phyloP scores from a whole-genome alignment of 2,888 invertebrate species.

The Chaitophorus viminalis region DNA sequence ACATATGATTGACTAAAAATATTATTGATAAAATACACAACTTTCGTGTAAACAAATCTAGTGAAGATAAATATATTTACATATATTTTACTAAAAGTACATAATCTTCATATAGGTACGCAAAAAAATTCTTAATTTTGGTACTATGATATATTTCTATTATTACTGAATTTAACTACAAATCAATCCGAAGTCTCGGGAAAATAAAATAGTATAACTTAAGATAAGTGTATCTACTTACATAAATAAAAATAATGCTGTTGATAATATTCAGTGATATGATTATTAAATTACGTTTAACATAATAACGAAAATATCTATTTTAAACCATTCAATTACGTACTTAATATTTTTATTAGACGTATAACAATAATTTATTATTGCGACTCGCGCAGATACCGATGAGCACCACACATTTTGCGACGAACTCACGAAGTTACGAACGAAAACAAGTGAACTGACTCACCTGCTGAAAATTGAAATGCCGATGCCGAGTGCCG shows the following conservation, averaged over 20 bases:
- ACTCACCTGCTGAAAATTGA: constrained; percentile 30
- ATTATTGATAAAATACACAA: too few species aligned
- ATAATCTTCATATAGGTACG: too few species aligned
- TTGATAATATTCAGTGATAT: background rate
- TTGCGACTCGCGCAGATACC: background rate
- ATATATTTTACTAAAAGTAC: too few species aligned
- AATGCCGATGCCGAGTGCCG: too few species aligned
- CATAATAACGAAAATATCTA: background rate
- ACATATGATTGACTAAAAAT: too few species aligned
- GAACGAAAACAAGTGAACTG: constrained; percentile 27
- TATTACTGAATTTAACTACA: too few species aligned
- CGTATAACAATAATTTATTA: background rate
- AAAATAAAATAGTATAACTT: background rate
- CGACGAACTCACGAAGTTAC: too few species aligned
- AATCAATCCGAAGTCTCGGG: background rate
- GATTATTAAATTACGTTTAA: background rate
- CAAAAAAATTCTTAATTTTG: too few species aligned
- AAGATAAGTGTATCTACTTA: background rate
- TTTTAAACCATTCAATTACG: background rate
- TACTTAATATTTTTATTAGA: background rate
- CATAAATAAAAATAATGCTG: background rate
- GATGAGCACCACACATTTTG: background rate
- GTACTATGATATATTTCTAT: too few species aligned
- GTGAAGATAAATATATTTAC: too few species aligned
- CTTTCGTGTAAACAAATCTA: too few species aligned